Percentiles rank a stretch among this genome's conserved stretches.
phyloP scores from a whole-genome alignment of 1,140 invertebrate genomes.

The Leptoteleia sp. region DNA sequence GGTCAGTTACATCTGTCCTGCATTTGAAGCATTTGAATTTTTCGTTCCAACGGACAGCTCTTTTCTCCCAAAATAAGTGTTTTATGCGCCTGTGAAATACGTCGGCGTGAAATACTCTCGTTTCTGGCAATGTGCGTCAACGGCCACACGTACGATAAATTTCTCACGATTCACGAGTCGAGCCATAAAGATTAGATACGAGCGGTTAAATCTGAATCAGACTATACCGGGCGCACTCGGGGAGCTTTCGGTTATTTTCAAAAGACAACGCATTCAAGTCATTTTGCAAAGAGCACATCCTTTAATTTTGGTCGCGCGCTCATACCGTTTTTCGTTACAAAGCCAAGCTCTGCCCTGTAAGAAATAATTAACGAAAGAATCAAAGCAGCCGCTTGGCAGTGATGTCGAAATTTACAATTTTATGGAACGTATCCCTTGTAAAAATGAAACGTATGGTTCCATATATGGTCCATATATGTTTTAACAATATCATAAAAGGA shows the following conservation, averaged over 20 bases:
- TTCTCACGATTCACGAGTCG: slow-evolving; percentile 67
- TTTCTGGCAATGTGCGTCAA: slow-evolving; percentile 65
- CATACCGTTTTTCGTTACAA: too few relatives aligned
- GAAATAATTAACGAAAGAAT: too few relatives aligned
- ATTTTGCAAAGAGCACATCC: slow-evolving; percentile 5
- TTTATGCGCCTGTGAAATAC: slow-evolving; percentile 67
- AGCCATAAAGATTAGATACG: slow-evolving; percentile 67
- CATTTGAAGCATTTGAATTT: slow-evolving; percentile 66
- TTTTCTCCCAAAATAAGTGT: slow-evolving; percentile 66
- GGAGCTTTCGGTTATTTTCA: slow-evolving; percentile 47
- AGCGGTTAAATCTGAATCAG: slow-evolving; percentile 67
- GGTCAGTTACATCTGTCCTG: slow-evolving; percentile 61
- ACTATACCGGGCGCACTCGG: slow-evolving; percentile 34
- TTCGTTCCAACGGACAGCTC: slow-evolving; percentile 49
- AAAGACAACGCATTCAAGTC: slow-evolving; percentile 52
- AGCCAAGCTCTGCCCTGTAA: too few relatives aligned
- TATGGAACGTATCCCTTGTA: too few relatives aligned
- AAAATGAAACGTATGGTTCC: too few relatives aligned
- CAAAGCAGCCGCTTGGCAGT: too few relatives aligned
- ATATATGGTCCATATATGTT: too few relatives aligned
- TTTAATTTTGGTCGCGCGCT: slow-evolving; percentile 41
- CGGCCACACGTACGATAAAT: slow-evolving; percentile 68
- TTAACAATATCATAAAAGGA: too few relatives aligned
- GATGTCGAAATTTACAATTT: too few relatives aligned
- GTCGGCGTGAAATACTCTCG: slow-evolving; percentile 63